Base-by-base conservation (phyloP, 2,113 vertebrate genomes). In the Otis tarda region DNA sequence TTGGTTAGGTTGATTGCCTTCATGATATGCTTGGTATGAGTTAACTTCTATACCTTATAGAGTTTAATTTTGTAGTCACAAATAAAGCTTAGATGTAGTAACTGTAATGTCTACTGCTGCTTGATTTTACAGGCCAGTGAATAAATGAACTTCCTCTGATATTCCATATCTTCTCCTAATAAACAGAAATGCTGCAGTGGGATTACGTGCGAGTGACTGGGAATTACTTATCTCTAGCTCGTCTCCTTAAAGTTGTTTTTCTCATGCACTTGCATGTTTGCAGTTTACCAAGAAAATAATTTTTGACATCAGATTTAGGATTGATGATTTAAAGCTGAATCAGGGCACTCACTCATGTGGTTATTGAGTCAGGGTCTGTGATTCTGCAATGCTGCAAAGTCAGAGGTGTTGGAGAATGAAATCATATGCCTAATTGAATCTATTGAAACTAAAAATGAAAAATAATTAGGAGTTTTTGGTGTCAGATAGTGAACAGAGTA, bases 71-170 rank as follows among this genome's bases (percentile, higher is more conserved):
- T 67, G 81, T 60, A 50, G 73, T 14, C 90, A 89, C 92, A 94
- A 95, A 90, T 93, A 94, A 90, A 94, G 69, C 75, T 79, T 82
- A 64, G 55, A 59, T 83, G 60, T 77, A 55, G 53, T 86, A 87
- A 94, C 88, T 63, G 55, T 85, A 73, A 95, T 67, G 61, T 82
- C 53, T 95, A 30, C 68, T 92, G 76, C 57, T 76, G 75, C 85
- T 94, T 82, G 96, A 92, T 96, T 95, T 96, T 93, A 94, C 91
- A 93, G 85, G 80, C 87, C 91, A 83, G 59, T 52, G 87, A 94
- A 95, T 95, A 93, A 91, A 97, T 87, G 52, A 86, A 83, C 85
- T 94, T 95, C 89, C 90, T 93, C 37, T 65, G 68, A 90, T 90
- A 92, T 92, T 95, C 78, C 14, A 1, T 91, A 92, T 87, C 92